A percentile compares a stretch with the other conserved stretches of the same genome.
These are phyloP conservation scores for Scolopax mira DNA, from an alignment of 2,113 vertebrate genomes.

Conservation along the genomic window DNA sequence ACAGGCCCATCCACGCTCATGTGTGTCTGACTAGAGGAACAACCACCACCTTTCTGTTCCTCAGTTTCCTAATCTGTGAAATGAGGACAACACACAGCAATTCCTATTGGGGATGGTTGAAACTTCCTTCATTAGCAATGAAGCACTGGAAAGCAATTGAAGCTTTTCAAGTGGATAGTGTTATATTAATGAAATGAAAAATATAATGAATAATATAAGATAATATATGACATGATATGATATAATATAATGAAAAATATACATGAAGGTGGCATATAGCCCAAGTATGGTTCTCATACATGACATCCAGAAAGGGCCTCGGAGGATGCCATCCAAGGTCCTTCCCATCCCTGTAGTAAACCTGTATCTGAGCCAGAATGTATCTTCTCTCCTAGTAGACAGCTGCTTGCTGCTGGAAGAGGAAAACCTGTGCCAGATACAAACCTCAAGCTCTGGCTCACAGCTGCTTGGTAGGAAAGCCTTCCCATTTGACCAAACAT, in stretches of 20 bases:
- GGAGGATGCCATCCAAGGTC: neutral
- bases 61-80: neutral
- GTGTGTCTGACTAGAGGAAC: neutral
- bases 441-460: neutral
- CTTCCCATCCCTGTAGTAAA: neutral
- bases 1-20: rapidly evolving
- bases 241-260: neutral
- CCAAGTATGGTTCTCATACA: neutral
- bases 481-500: neutral
- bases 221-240: too few species aligned
- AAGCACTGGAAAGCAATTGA: neutral
- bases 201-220: too few species aligned
- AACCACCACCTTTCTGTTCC: neutral
- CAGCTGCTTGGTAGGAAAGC: neutral
- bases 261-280: neutral
- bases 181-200: neutral
- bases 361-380: neutral
- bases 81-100: neutral
- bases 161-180: neutral
- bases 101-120: neutral
- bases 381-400: neutral
- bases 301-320: neutral
- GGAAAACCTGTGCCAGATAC: neutral
- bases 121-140: neutral
- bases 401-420: neutral